A percentile compares a stretch with the other conserved stretches of the same genome.
phyloP scores from a whole-genome alignment of 1,140 invertebrate genomes.

The Nixonia krombeini region DNA sequence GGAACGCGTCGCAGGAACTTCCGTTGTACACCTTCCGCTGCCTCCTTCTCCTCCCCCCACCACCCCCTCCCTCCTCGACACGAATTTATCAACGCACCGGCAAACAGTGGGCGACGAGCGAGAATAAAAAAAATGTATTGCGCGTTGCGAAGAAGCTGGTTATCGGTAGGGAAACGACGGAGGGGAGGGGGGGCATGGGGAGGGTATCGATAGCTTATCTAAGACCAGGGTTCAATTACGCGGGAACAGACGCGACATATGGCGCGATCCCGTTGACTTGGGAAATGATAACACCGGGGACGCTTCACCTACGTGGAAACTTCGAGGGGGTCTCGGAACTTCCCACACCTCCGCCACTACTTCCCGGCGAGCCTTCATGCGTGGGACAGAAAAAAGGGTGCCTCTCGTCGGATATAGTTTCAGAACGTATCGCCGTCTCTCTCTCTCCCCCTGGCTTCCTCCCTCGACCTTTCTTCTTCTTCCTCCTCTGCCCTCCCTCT shows the following conservation, averaged over 20 bases:
- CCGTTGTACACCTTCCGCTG: background rate
- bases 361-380: conserved; percentile 61
- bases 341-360: conserved; percentile 52
- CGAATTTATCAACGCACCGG: too few relatives aligned
- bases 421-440: conserved; percentile 52
- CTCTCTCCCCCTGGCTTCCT: conserved; percentile 35
- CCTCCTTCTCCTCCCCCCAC: too few relatives aligned
- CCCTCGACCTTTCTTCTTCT: conserved; percentile 35
- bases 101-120: too few relatives aligned
- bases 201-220: conserved; percentile 54
- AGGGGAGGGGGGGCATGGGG: too few relatives aligned
- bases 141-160: too few relatives aligned
- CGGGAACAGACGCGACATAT: conserved; percentile 58
- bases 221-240: conserved; percentile 40
- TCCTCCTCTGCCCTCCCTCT: conserved; percentile 27
- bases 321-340: conserved; percentile 65
- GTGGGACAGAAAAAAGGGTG: conserved; percentile 62
- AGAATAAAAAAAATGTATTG: too few relatives aligned
- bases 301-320: conserved; percentile 49
- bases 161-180: too few relatives aligned
- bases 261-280: conserved; percentile 44
- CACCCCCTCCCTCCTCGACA: too few relatives aligned
- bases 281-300: conserved; percentile 51
- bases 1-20: conserved; percentile 7
- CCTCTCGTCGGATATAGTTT: conserved; percentile 66